Conservation (phyloP, 2,888 invertebrate species). For the Salpingus planirostris region DNA sequence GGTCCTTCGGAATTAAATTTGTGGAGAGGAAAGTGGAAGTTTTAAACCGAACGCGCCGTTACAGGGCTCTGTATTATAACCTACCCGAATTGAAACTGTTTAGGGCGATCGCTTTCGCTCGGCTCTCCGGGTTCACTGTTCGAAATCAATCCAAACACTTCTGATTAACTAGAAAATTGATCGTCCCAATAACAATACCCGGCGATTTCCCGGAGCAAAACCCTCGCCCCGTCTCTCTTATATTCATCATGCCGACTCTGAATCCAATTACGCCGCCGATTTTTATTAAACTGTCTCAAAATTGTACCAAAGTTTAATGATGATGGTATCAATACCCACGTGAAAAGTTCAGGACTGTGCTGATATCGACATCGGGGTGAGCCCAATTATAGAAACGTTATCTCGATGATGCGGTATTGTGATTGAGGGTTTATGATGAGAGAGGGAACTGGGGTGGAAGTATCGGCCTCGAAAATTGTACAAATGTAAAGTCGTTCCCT, state of each 20-base stretch:
- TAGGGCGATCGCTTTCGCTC: constrained; percentile 1
- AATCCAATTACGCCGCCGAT: neutral
- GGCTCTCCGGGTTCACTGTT: constrained; percentile 10
- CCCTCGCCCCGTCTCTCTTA: constrained; percentile 4
- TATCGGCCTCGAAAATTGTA: too few species aligned
- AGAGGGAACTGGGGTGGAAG: too few species aligned
- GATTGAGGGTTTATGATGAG: too few species aligned
- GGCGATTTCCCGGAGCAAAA: constrained; percentile 11
- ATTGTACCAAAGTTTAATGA: too few species aligned
- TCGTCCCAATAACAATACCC: constrained; percentile 16
- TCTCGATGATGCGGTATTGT: too few species aligned
- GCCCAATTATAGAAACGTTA: too few species aligned
- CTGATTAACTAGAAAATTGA: constrained; percentile 17
- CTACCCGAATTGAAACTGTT: constrained; percentile 14
- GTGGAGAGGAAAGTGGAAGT: constrained; percentile 14
- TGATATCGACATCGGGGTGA: too few species aligned
- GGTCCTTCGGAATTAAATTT: constrained; percentile 14
- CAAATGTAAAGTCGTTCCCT: constrained; percentile 24
- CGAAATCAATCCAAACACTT: constrained; percentile 17
- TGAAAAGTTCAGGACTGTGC: too few species aligned
- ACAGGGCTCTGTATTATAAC: neutral
- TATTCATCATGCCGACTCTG: neutral
- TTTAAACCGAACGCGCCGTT: constrained; percentile 9
- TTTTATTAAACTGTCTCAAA: constrained; percentile 34
- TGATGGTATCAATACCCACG: too few species aligned